A percentile compares a stretch with the other conserved stretches of the same genome.
Conservation (phyloP, 35 echinoderm and acorn worm genomes). For the Lytechinus pictus region DNA sequence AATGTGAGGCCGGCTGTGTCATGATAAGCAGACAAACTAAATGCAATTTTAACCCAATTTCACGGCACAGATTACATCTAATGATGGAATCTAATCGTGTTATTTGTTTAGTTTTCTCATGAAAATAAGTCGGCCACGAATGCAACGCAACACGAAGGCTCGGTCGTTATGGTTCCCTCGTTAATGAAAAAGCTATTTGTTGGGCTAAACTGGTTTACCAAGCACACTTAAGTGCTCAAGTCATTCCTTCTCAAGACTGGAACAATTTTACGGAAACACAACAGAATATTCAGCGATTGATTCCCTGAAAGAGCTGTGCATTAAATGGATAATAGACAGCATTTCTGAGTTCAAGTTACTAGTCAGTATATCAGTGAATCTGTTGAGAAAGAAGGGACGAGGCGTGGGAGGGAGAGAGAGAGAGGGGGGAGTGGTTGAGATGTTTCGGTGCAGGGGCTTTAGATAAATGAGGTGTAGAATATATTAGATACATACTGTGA, state of each 20-base stretch:
- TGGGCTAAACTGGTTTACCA: neutral
- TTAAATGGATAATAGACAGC: too few relatives aligned
- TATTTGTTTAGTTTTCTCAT: neutral
- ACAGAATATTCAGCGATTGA: neutral
- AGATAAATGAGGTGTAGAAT: too few relatives aligned
- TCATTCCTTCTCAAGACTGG: neutral
- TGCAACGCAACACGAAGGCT: neutral
- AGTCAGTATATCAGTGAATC: too few relatives aligned
- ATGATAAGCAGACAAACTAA: neutral
- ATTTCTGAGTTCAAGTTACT: too few relatives aligned
- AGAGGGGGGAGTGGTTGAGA: too few relatives aligned
- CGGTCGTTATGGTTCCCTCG: neutral
- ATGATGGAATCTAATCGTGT: constrained; percentile 5
- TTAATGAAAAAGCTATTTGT: neutral
- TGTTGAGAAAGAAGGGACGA: too few relatives aligned
- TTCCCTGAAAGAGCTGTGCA: neutral
- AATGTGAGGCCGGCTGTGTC: neutral
- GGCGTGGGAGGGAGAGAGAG: too few relatives aligned
- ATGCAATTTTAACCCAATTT: neutral
- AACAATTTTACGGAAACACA: neutral
- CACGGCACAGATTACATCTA: neutral
- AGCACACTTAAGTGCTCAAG: neutral
- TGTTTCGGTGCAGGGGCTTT: too few relatives aligned
- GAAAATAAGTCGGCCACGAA: neutral
- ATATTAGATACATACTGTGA: too few relatives aligned